Evolutionary conservation across 2,888 invertebrate genomes (phyloP).

Genomic region (Autographa gamma): DNA sequence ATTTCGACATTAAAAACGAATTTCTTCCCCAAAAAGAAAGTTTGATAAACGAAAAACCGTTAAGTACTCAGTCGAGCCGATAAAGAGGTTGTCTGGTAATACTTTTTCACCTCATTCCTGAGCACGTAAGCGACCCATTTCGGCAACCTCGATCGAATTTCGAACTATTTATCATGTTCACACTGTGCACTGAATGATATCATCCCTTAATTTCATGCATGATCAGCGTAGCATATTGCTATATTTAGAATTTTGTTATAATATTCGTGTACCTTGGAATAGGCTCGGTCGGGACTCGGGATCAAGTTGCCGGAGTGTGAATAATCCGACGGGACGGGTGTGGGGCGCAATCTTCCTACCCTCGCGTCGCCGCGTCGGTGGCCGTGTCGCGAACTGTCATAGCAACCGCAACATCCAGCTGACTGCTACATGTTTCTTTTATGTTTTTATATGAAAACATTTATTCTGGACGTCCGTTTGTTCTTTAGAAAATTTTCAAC

Average conservation of each 20-base stretch:
- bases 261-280: slow-evolving; percentile 67
- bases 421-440: slow-evolving; percentile 33
- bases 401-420: slow-evolving; percentile 51
- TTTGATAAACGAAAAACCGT: background rate
- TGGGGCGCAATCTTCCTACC: slow-evolving; percentile 56
- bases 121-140: slow-evolving; percentile 39
- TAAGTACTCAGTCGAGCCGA: background rate
- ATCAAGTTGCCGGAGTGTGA: slow-evolving; percentile 74
- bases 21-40: background rate
- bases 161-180: slow-evolving; percentile 53
- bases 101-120: slow-evolving; percentile 12
- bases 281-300: slow-evolving; percentile 64
- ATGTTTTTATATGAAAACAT: slow-evolving; percentile 10
- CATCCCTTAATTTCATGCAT: slow-evolving; percentile 77
- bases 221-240: slow-evolving; percentile 75
- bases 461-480: background rate
- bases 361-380: slow-evolving; percentile 44
- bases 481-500: background rate
- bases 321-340: slow-evolving; percentile 79
- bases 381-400: slow-evolving; percentile 60
- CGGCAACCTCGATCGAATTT: slow-evolving; percentile 43
- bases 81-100: background rate
- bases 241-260: slow-evolving; percentile 80
- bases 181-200: slow-evolving; percentile 57
- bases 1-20: no score